Evolutionary conservation across 2,888 invertebrate species (phyloP).

Genomic region (Baccha elongata): DNA sequence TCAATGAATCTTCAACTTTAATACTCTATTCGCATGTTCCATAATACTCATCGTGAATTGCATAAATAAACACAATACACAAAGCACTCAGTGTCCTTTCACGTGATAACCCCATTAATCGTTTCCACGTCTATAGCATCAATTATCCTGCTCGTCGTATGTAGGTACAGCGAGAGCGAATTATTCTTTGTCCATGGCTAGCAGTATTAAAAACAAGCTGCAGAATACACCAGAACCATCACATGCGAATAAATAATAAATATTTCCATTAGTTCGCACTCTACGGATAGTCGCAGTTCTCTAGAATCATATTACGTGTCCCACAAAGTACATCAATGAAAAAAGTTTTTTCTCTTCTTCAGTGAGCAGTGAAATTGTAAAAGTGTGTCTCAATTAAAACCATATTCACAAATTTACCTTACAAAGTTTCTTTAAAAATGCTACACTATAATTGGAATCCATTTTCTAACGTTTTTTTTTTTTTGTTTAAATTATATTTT

Average conservation of each 20-base stretch:
- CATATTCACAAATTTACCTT: neutral
- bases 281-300: neutral
- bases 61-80: constrained; percentile 21
- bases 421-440: neutral
- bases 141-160: constrained; percentile 37
- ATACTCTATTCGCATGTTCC: neutral
- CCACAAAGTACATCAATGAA: neutral
- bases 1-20: neutral
- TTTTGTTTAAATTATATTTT: constrained; percentile 23
- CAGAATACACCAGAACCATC: neutral
- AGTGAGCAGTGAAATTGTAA: neutral
- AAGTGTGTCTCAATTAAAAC: constrained; percentile 9
- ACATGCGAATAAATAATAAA: constrained; percentile 43
- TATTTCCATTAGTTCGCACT: constrained; percentile 40
- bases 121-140: constrained; percentile 25
- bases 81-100: constrained; percentile 16
- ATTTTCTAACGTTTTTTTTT: neutral
- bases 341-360: neutral
- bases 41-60: constrained; percentile 28
- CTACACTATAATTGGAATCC: neutral
- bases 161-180: constrained; percentile 5
- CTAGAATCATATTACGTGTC: neutral
- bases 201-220: neutral
- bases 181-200: constrained; percentile 30
- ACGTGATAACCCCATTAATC: constrained; percentile 54